Evolutionary conservation across 2,113 vertebrate genomes (phyloP), one percentile per base, ranked within the genome.

Genomic region (Oncorhynchus clarkii): DNA sequence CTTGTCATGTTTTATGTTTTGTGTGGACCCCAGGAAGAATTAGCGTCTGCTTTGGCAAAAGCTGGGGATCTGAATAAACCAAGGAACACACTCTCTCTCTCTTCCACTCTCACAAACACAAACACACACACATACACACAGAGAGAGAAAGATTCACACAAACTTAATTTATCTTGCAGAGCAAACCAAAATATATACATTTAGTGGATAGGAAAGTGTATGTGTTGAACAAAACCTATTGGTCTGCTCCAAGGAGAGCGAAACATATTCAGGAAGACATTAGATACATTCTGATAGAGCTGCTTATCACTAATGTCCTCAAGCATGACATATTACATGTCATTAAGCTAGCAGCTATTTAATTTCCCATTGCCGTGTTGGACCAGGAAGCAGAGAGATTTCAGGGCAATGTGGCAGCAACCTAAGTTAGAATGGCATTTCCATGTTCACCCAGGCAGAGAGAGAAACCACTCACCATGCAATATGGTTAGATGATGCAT

Each of bases 351-450:
- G 65, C 72, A 72, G 66, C 54, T 70, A 67, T 62, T 73, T 82
- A 51, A 82, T 82, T 79, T 72, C 54, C 75, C 68, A 77, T 39
- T 80, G 79, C 79, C 67, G 70, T 73, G 73, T 83, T 74, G 66
- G 68, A 75, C 29, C 22, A 66, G 54, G 29, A 62, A 54, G 62
- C 68, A 70, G 78, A 78, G 49, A 70, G 39, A 54, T 71, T 74
- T 49, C 26, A 24, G 74, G 71, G 62, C 51, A 62, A n/a, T 72
- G 73, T n/a, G 26, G 75, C 66, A 49, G n/a, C 60, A n/a, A 62
- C n/a, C 39, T 39, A 39, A 39, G 65, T 26, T 39, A 70, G 22
- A 76, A 67, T 62, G 48, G 31, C 67, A 70, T 60, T 78, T 68
- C 24, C n/a, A 14, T 70, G 59, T 51, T 66, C 7, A 6, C n/a